Evolutionary conservation across 2,888 invertebrate species (phyloP).

Genomic region (Nemapogon koenigi): DNA sequence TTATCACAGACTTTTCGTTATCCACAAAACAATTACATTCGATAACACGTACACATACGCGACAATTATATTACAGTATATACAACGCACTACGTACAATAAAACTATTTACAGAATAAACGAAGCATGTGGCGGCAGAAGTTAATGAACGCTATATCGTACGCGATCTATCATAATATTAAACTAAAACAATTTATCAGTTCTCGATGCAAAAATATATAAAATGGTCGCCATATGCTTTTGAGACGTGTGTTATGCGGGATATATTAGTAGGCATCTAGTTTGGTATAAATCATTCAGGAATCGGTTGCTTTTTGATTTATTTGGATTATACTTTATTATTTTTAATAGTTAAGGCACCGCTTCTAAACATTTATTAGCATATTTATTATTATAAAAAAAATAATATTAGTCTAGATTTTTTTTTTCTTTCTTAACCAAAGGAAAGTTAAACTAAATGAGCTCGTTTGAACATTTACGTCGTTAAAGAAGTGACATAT

Average conservation of each 20-base stretch:
- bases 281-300: too few relatives aligned
- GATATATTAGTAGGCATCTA: too few relatives aligned
- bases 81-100: conserved; percentile 59
- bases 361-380: too few relatives aligned
- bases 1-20: conserved; percentile 70
- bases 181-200: conserved; percentile 66
- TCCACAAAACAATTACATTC: conserved; percentile 64
- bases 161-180: conserved; percentile 55
- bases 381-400: too few relatives aligned
- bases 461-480: too few relatives aligned
- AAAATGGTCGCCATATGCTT: conserved; percentile 67
- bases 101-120: conserved; percentile 64
- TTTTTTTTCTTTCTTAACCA: too few relatives aligned
- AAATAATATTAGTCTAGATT: too few relatives aligned
- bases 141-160: conserved; percentile 61
- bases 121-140: conserved; percentile 61
- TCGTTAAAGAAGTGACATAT: too few relatives aligned
- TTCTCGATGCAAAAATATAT: conserved; percentile 66
- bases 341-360: too few relatives aligned
- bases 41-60: conserved; percentile 49
- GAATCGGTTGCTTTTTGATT: too few relatives aligned
- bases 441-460: too few relatives aligned
- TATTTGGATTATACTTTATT: too few relatives aligned
- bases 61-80: conserved; percentile 62
- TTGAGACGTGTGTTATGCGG: conserved; percentile 48